These are phyloP conservation scores for Amphibalanus amphitrite DNA, from an alignment of 1,140 invertebrate genomes.

Conservation along the genomic window DNA sequence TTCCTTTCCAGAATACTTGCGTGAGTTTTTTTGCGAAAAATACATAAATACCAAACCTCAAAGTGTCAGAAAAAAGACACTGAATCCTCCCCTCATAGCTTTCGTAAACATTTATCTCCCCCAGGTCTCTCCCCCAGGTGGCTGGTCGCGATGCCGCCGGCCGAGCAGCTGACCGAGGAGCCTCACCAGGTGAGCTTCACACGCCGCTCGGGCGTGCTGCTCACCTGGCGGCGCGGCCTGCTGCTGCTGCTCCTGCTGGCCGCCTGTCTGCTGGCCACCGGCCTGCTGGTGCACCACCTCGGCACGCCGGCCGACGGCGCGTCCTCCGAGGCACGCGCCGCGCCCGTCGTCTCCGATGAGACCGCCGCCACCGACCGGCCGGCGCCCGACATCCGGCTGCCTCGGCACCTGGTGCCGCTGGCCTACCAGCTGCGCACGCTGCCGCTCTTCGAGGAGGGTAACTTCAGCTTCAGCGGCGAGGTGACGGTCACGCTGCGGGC, in stretches of 20 bases:
- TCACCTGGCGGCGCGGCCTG: not conserved
- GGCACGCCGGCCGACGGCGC: not conserved
- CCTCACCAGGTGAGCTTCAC: not conserved
- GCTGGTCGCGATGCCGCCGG: not conserved
- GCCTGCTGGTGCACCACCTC: conserved; percentile 41
- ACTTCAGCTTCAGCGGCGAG: conserved; percentile 33
- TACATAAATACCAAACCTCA: no score
- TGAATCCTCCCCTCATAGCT: no score
- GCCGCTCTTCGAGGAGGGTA: conserved; percentile 41
- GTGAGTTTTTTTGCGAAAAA: no score
- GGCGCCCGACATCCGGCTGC: conserved; percentile 25
- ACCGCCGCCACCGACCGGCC: not conserved
- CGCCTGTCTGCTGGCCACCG: conserved; percentile 36
- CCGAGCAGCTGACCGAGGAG: not conserved
- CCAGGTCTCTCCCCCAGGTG: no score
- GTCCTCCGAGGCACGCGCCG: not conserved
- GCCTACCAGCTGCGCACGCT: conserved; percentile 47
- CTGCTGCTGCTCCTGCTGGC: conserved; percentile 33
- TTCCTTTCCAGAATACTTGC: no score
- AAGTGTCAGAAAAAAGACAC: no score
- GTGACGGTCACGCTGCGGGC: conserved; percentile 8
- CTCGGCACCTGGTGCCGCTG: conserved; percentile 41
- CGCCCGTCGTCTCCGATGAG: not conserved
- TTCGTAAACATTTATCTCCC: no score
- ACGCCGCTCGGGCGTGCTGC: not conserved